A percentile compares a stretch with the other conserved stretches of the same genome.
phyloP scores from a whole-genome alignment of 2,888 invertebrate genomes.

The Cephus pulcher region DNA sequence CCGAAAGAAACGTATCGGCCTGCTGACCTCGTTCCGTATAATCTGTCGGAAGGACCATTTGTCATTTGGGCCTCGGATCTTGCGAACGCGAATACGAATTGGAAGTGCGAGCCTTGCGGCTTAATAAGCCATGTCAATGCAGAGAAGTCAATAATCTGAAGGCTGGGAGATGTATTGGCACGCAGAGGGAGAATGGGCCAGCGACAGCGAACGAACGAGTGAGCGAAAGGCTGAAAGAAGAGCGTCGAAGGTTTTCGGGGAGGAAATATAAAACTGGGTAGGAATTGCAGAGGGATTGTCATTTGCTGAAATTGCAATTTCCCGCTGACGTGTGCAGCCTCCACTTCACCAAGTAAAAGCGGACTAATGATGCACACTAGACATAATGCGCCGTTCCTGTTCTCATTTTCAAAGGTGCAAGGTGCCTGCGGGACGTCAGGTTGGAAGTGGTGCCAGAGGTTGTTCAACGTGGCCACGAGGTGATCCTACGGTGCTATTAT shows the following conservation, averaged over 20 bases:
- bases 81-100: slow-evolving; percentile 42
- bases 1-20: background rate
- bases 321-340: slow-evolving; percentile 49
- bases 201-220: slow-evolving; percentile 30
- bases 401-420: slow-evolving; percentile 67
- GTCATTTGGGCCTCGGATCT: slow-evolving; percentile 9
- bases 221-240: slow-evolving; percentile 12
- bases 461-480: slow-evolving; percentile 77
- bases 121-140: slow-evolving; percentile 41
- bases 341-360: slow-evolving; percentile 42
- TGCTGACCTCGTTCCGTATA: background rate
- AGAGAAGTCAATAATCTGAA: slow-evolving; percentile 46
- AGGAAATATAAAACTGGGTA: slow-evolving; percentile 2
- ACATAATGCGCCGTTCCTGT: slow-evolving; percentile 43
- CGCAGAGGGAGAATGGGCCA: slow-evolving; percentile 19
- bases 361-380: slow-evolving; percentile 55
- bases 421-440: slow-evolving; percentile 78
- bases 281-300: slow-evolving; percentile 38
- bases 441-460: slow-evolving; percentile 78
- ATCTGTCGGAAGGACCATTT: background rate
- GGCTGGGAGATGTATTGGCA: background rate
- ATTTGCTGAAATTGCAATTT: slow-evolving; percentile 59
- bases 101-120: slow-evolving; percentile 38
- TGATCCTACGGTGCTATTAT: slow-evolving; percentile 79
- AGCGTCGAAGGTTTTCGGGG: slow-evolving; percentile 10